Evolutionary conservation across 2,888 invertebrate genomes (phyloP).

Genomic region (Priocnemis perturbator): DNA sequence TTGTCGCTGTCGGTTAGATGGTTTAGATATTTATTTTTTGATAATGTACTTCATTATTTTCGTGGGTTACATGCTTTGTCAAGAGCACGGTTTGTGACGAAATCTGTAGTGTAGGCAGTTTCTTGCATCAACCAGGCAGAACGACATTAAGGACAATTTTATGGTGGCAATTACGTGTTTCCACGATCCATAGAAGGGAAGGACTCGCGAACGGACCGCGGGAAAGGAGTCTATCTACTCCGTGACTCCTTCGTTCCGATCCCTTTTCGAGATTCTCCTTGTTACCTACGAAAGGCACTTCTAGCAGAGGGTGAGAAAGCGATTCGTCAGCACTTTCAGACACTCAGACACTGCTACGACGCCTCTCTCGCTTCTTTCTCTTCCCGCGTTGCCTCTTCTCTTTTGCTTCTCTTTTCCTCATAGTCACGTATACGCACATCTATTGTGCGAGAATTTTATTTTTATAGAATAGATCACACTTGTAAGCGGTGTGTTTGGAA

Average conservation of each 20-base stretch:
- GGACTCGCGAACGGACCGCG: constrained; percentile 15
- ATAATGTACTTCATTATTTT: too few species aligned
- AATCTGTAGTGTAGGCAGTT: too few species aligned
- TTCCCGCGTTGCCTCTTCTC: constrained; percentile 6
- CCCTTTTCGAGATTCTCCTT: constrained; percentile 40
- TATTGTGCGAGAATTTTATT: too few species aligned
- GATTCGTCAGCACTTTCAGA: constrained; percentile 56
- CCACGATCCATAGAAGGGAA: not conserved
- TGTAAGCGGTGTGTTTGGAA: too few species aligned
- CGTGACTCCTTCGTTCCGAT: constrained; percentile 37
- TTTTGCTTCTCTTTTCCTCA: not conserved
- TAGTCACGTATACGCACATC: not conserved
- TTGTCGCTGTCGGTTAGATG: too few species aligned
- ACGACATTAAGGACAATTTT: not conserved
- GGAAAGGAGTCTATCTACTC: constrained; percentile 30
- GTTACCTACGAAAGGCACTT: constrained; percentile 46
- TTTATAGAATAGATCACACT: too few species aligned
- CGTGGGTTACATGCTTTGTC: too few species aligned
- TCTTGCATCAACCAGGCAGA: too few species aligned
- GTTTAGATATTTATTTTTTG: too few species aligned
- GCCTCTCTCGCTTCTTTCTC: constrained; percentile 28
- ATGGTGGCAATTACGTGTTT: not conserved
- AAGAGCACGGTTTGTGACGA: too few species aligned
- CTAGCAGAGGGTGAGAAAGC: constrained; percentile 43
- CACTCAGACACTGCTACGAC: constrained; percentile 38